Percentiles rank a stretch among this genome's conserved stretches.
These are phyloP conservation scores for Pogoniulus pusillus DNA, from an alignment of 2,797 vertebrate genomes.

Conservation along the genomic window DNA sequence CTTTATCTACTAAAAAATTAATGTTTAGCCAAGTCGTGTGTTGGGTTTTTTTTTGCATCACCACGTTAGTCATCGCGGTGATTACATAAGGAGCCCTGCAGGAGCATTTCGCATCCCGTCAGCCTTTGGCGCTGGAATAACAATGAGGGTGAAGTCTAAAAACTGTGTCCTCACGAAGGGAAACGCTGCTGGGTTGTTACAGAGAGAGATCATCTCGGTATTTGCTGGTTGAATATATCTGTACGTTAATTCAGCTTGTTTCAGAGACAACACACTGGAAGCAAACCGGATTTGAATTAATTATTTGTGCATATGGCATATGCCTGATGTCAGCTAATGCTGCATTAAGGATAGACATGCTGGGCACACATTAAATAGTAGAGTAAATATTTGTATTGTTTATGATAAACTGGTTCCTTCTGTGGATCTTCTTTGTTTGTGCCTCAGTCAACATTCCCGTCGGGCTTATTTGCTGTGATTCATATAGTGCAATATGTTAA, in stretches of 20 bases:
- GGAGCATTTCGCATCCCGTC: slow-evolving; percentile 72
- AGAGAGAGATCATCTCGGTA: slow-evolving; percentile 36
- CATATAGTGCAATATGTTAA: slow-evolving; percentile 61
- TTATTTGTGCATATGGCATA: slow-evolving; percentile 78
- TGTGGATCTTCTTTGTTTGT: slow-evolving; percentile 62
- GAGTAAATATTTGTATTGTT: slow-evolving; percentile 82
- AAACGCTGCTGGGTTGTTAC: slow-evolving; percentile 51
- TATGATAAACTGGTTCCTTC: slow-evolving; percentile 75
- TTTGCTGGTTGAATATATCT: slow-evolving; percentile 61
- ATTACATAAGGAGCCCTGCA: slow-evolving; percentile 74
- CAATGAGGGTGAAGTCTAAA: slow-evolving; percentile 66
- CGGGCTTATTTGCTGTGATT: slow-evolving; percentile 68
- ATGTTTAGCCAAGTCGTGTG: slow-evolving; percentile 58
- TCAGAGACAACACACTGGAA: slow-evolving; percentile 69
- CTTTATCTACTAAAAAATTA: slow-evolving; percentile 39
- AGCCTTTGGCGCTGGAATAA: slow-evolving; percentile 69
- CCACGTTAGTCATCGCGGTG: slow-evolving; percentile 70
- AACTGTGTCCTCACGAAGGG: slow-evolving; percentile 51
- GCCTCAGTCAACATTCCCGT: slow-evolving; percentile 70
- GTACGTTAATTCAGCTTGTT: slow-evolving; percentile 72
- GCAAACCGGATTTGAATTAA: slow-evolving; percentile 78
- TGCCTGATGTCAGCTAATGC: slow-evolving; percentile 78
- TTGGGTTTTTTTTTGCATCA: slow-evolving; percentile 32
- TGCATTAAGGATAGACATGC: slow-evolving; percentile 77
- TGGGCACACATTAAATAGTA: slow-evolving; percentile 79